A percentile compares a stretch with the other conserved stretches of the same genome.
Conservation (phyloP, 2,888 invertebrate species). For the Platerodrilus igneus region DNA sequence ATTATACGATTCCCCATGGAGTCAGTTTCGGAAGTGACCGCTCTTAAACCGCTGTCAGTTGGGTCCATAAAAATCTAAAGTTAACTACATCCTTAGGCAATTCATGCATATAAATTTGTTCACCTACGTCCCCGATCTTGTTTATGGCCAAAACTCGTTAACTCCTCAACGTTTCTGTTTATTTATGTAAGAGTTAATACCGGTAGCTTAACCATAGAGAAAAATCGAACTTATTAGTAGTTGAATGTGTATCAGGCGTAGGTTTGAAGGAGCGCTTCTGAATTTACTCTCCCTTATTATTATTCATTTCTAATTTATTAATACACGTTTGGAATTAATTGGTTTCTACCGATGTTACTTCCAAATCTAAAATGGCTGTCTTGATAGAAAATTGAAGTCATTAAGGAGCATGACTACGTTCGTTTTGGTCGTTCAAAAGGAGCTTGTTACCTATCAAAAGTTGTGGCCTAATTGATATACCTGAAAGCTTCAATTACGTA, state of each 20-base stretch:
- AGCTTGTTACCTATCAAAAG: no score
- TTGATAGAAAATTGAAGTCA: no score
- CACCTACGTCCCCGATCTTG: conserved; percentile 37
- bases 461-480: no score
- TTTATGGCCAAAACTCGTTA: conserved; percentile 37
- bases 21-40: conserved; percentile 34
- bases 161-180: conserved; percentile 31
- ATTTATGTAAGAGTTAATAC: conserved; percentile 33
- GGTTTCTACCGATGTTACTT: no score
- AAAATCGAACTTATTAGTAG: conserved; percentile 27
- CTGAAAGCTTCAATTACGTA: no score
- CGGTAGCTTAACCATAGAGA: conserved; percentile 29
- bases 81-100: conserved; percentile 38
- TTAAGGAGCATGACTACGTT: no score
- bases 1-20: conserved; percentile 22
- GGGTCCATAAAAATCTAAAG: conserved; percentile 30
- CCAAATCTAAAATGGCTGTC: no score
- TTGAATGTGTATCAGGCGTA: conserved; percentile 14
- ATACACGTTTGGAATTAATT: conserved; percentile 13
- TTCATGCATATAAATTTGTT: conserved; percentile 45
- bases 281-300: conserved; percentile 10
- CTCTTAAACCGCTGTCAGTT: conserved; percentile 27
- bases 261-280: conserved; percentile 17
- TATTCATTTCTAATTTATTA: conserved; percentile 13
- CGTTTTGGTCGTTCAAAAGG: no score